Base-by-base conservation (phyloP, 1,140 invertebrate genomes). In the Bactericera cockerelli region DNA sequence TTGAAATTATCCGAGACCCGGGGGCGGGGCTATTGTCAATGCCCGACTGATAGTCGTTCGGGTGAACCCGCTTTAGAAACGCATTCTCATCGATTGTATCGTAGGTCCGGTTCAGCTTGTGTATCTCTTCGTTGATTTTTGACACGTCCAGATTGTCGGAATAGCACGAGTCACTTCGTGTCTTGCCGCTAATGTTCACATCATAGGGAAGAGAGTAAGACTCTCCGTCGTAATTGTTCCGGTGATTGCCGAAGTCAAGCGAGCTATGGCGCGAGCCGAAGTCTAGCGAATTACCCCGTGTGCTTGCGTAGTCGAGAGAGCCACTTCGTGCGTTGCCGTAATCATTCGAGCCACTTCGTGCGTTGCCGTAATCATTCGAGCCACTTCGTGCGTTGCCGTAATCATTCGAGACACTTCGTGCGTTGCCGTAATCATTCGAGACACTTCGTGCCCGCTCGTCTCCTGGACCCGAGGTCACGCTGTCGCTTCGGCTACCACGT, bases 1-100 rank as follows among this genome's bases (percentile, higher is more conserved):
- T 28, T 59, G 57, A 63, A 63, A 53, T 62, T 63, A 19, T 64
- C 63, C 28, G 65, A 64, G 6, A 65, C 61, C 26, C 59, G 49
- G 24, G 38, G 54, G 63, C 58, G 4, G 65, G 59, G 54, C 60
- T 57, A 1, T 55, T 53, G 26, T 65, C 64, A 22, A 49, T 49
- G 4, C 42, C 42, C 3, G 42, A 22, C 22, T 49, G n/a, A 22
- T 49, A 49, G 4, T 49, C 42, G 19, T 49, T 49, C 42, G 42
- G 6, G 22, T 19, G 4, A 49, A 8, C 19, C 22, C 42, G 42
- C 22, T 22, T 49, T n/a, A 49, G 22, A 22, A 49, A 49, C 6
- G 4, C 19, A 16, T n/a, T 49, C 22, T 49, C 42, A 22, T 49
- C 42, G 3, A 49, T 49, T n/a, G n/a, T n/a, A n/a, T 49, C 19